phyloP scores from a whole-genome alignment of 2,888 invertebrate genomes.

The Heteropelma amictum region DNA sequence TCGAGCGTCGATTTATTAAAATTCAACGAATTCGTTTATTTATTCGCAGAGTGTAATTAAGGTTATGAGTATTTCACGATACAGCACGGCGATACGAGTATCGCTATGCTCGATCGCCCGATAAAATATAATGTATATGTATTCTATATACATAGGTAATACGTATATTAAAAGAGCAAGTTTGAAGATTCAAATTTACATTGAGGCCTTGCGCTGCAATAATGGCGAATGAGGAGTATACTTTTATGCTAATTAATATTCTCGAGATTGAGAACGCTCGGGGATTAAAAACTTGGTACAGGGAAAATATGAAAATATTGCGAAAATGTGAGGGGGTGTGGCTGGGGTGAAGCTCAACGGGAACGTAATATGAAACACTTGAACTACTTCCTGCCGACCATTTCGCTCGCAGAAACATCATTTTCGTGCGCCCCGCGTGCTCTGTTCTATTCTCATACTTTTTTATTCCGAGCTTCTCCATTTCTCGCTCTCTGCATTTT shows the following conservation, averaged over 20 bases:
- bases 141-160: no score
- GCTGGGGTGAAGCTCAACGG: slow-evolving; percentile 27
- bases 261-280: slow-evolving; percentile 39
- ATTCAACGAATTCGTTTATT: no score
- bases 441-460: slow-evolving; percentile 47
- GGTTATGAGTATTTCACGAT: not conserved
- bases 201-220: slow-evolving; percentile 2
- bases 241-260: slow-evolving; percentile 46
- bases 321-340: slow-evolving; percentile 15
- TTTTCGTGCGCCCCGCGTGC: slow-evolving; percentile 38
- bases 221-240: slow-evolving; percentile 31
- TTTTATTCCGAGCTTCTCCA: slow-evolving; percentile 34
- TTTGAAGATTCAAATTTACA: slow-evolving; percentile 12
- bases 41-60: not conserved
- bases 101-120: no score
- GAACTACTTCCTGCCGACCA: slow-evolving; percentile 59
- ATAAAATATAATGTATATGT: no score
- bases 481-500: slow-evolving; percentile 38
- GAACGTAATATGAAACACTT: slow-evolving; percentile 60
- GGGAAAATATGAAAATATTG: slow-evolving; percentile 49
- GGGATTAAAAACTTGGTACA: slow-evolving; percentile 48
- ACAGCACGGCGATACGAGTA: not conserved
- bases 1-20: no score
- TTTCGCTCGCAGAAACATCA: slow-evolving; percentile 53
- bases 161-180: not conserved